These are phyloP conservation scores for Dolomedes plantarius DNA, from an alignment of 2,888 invertebrate species.

Conservation along the genomic window DNA sequence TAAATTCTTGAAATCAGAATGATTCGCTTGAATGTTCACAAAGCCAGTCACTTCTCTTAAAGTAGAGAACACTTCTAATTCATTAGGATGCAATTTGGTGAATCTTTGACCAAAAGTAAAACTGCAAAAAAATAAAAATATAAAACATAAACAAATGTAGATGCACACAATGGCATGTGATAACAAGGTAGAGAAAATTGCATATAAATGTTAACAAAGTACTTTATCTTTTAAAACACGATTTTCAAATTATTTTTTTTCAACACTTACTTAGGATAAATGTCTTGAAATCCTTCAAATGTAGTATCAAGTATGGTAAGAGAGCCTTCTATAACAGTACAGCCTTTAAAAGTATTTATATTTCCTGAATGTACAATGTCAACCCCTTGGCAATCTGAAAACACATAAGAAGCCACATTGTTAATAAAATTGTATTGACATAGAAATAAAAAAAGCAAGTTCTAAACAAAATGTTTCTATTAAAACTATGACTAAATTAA, in stretches of 20 bases:
- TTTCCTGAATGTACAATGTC: conserved; percentile 87
- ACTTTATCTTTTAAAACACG: too few relatives aligned
- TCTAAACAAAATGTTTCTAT: too few relatives aligned
- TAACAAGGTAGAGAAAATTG: too few relatives aligned
- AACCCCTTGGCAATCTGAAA: conserved; percentile 83
- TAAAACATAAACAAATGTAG: background rate
- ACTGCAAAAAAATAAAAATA: conserved; percentile 78
- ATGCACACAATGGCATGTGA: background rate
- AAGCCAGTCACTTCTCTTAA: conserved; percentile 94
- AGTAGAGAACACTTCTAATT: conserved; percentile 91
- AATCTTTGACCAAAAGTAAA: conserved; percentile 88
- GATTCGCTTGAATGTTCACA: conserved; percentile 91
- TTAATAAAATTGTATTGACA: too few relatives aligned
- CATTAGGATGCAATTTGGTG: conserved; percentile 88
- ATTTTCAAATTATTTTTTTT: too few relatives aligned
- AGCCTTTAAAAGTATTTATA: conserved; percentile 90
- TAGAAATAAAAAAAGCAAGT: too few relatives aligned
- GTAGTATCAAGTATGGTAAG: conserved; percentile 91
- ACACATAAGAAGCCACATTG: conserved; percentile 22
- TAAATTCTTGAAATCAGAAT: conserved; percentile 88
- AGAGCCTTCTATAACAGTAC: conserved; percentile 95
- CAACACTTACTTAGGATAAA: conserved; percentile 74
- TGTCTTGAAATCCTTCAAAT: conserved; percentile 89
- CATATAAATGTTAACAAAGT: too few relatives aligned
- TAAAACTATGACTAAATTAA: too few relatives aligned